Evolutionary conservation across 37 sponge, comb jelly and placozoan genomes (phyloP), one percentile per base, ranked within the genome.

Genomic region (Oscarella lobularis): DNA sequence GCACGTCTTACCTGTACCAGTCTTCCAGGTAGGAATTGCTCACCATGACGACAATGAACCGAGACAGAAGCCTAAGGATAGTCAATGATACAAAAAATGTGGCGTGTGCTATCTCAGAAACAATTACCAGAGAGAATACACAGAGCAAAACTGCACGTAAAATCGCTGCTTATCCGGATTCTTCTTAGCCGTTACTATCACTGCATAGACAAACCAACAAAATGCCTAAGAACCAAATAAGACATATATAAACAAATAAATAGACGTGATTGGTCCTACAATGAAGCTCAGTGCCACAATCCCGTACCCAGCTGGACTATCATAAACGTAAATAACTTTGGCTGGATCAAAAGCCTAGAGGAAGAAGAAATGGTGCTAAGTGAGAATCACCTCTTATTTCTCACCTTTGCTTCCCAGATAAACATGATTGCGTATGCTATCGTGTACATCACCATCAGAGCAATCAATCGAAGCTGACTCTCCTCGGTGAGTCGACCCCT

Each of bases 251-350:
- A n/a, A n/a, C n/a, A n/a, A n/a, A n/a, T n/a, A n/a, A n/a, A n/a
- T n/a, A n/a, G n/a, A n/a, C n/a, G n/a, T n/a, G n/a, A n/a, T n/a
- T n/a, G n/a, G n/a, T n/a, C n/a, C n/a, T n/a, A 48, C 60, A 9
- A 48, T 48, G 60, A 48, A 27, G 20, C 60, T 48, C 14, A 48
- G 60, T 48, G 60, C 60, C 20, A 48, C 60, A 48, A 48, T 27
- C 9, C 60, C 60, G 60, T 48, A 48, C 14, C 73, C 73, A 70
- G 73, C 73, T 70, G 73, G 73, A 70, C 73, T 70, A 14, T 70
- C 73, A 29, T 70, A 70, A 14, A 20, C 20, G 37, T 70, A 70
- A 14, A 70, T 14, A 35, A 70, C 73, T 70, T 70, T 31, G 14
- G 35, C 73, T n/a, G 73, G 73, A 70, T 70, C 73, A 70, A 70